Base-by-base conservation (phyloP, 2,113 vertebrate genomes). In the Ameiurus melas region DNA sequence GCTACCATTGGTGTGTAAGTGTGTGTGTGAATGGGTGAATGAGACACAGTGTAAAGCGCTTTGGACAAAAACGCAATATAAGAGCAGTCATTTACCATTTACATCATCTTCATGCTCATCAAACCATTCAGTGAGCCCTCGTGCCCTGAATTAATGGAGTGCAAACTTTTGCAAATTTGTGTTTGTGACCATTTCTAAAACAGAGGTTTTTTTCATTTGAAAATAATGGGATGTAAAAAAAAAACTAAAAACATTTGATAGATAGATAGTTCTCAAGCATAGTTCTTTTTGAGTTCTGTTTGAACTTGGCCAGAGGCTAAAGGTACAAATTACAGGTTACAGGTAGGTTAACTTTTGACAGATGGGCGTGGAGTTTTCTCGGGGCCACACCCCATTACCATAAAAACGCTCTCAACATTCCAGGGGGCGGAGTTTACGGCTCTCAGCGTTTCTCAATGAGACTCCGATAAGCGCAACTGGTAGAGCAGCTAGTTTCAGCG, bases 371-470 rank as follows among this genome's bases (percentile, higher is more conserved):
- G 78, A 83, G n/a, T 22, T 8, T 58, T 71, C 20, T 19, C 14
- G 17, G 79, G 58, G 55, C 78, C 91, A 88, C 91, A 70, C 92
- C 90, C 68, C 53, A 85, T 68, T 83, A 75, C 73, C 58, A 87
- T 90, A 83, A 73, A 86, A 90, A 85, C 66, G 73, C 85, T 36
- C 70, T 75, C 81, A 62, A 82, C 93, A 95, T 95, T 95, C 95
- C 95, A 92, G 90, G 87, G 86, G 94, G 95, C 93, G 95, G 95
- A 90, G 94, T 89, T 91, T 3, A 79, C 92, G 92, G 91, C 91
- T 90, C 62, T 89, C 83, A 1, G 84, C 80, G 90, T 92, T 95
- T 94, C 93, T 95, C 93, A 95, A 95, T 96, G 94, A 93, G 95
- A 89, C 57, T 91, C 62, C 64, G 27, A 27, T 81, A 70, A 83